phyloP scores from a whole-genome alignment of 2,888 invertebrate genomes.

The Chrysolina oricalcia region DNA sequence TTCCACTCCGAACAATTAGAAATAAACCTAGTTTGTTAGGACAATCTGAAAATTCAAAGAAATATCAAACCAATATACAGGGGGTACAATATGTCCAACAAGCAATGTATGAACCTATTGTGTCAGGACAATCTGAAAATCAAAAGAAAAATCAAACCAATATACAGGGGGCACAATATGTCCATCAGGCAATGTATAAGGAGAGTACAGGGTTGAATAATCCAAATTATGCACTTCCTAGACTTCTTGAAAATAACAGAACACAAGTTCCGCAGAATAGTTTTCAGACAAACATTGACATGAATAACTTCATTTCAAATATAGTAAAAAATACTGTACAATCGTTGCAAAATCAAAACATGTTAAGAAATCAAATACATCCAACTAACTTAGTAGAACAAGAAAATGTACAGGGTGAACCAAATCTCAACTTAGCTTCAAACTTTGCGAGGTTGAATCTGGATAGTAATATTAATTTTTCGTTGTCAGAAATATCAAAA shows the following conservation, averaged over 20 bases:
- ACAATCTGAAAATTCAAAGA: not conserved
- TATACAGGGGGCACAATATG: not conserved
- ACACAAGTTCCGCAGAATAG: not conserved
- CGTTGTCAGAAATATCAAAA: no score
- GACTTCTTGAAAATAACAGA: not conserved
- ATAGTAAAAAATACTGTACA: conserved; percentile 2
- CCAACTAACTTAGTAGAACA: no score
- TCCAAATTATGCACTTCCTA: not conserved
- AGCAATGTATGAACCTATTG: no score
- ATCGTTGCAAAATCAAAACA: not conserved
- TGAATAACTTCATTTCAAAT: conserved; percentile 6
- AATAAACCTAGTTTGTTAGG: no score
- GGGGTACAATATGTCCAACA: no score
- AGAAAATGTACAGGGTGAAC: no score
- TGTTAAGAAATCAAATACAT: conserved; percentile 20
- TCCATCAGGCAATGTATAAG: not conserved
- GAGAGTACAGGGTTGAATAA: not conserved
- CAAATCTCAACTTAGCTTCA: no score
- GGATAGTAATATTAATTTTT: no score
- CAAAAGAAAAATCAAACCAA: not conserved
- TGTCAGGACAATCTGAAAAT: not conserved
- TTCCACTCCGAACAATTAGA: no score
- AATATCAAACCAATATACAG: not conserved
- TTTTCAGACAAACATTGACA: not conserved
- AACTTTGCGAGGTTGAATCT: no score